A percentile compares a stretch with the other conserved stretches of the same genome.
Conservation (phyloP, 2,888 invertebrate genomes). For the Stenodema calcarata region DNA sequence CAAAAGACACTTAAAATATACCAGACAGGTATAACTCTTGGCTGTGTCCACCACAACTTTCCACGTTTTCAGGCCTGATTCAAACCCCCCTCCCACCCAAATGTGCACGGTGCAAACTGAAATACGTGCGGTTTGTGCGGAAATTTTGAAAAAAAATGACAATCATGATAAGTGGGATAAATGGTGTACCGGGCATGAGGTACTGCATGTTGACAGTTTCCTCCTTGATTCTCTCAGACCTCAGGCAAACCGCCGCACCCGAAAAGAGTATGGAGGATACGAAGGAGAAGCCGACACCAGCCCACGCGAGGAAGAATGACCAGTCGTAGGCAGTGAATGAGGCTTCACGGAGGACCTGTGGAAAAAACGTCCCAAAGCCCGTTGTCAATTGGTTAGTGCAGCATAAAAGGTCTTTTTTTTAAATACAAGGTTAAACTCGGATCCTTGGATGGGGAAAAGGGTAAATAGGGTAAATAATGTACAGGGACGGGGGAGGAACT, state of each 20-base stretch:
- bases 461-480: background rate
- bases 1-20: too few species aligned
- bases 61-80: too few species aligned
- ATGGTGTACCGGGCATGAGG: slow-evolving; percentile 87
- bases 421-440: background rate
- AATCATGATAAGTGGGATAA: background rate
- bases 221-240: slow-evolving; percentile 91
- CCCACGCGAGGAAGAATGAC: slow-evolving; percentile 97
- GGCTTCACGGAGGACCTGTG: slow-evolving; percentile 83
- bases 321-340: slow-evolving; percentile 86
- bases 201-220: slow-evolving; percentile 97
- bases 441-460: background rate
- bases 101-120: too few species aligned
- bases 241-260: slow-evolving; percentile 91
- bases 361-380: slow-evolving; percentile 8
- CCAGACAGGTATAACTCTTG: too few species aligned
- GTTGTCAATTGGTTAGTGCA: background rate
- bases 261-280: slow-evolving; percentile 91
- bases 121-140: background rate
- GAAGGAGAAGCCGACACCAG: slow-evolving; percentile 90
- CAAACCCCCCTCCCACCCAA: too few species aligned
- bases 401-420: background rate
- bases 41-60: too few species aligned
- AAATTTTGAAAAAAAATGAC: background rate
- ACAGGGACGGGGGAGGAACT: background rate